Evolutionary conservation across 2,797 vertebrate species (phyloP).

Genomic region (Syngnathus acus): DNA sequence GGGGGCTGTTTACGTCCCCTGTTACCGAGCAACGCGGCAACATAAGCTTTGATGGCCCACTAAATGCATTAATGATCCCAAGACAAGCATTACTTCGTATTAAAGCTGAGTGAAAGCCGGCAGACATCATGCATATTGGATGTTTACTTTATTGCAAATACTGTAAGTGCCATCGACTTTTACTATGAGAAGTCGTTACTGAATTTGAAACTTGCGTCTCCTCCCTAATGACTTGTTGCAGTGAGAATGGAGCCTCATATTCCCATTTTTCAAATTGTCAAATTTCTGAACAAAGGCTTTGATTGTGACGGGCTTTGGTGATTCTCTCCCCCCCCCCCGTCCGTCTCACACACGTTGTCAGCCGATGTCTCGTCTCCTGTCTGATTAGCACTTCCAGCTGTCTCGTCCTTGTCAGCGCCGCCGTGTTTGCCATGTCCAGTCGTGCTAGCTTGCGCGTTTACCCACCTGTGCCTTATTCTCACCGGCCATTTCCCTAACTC

Average conservation of each 20-base stretch:
- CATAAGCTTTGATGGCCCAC: conserved; percentile 64
- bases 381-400: conserved; percentile 6
- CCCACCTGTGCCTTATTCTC: not conserved
- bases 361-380: not conserved
- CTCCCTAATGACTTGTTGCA: conserved; percentile 1
- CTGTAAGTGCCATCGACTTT: conserved; percentile 40
- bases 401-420: not conserved
- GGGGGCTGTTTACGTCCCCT: conserved; percentile 61
- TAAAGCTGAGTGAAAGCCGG: conserved; percentile 59
- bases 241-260: not conserved
- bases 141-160: conserved; percentile 48
- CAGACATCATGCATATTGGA: conserved; percentile 49
- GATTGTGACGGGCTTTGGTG: conserved; percentile 2
- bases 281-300: not conserved
- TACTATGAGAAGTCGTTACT: conserved; percentile 24
- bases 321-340: too few relatives aligned
- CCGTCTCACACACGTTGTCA: not conserved
- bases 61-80: conserved; percentile 72
- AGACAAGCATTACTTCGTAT: conserved; percentile 67
- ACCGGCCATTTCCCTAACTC: not conserved
- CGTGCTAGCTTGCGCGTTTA: not conserved
- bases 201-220: conserved; percentile 24
- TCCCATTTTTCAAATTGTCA: not conserved
- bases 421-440: not conserved
- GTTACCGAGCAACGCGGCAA: conserved; percentile 55